A percentile compares a stretch with the other conserved stretches of the same genome.
These are phyloP conservation scores for Acridotheres tristis DNA, from an alignment of 2,797 vertebrate genomes.

Conservation along the genomic window DNA sequence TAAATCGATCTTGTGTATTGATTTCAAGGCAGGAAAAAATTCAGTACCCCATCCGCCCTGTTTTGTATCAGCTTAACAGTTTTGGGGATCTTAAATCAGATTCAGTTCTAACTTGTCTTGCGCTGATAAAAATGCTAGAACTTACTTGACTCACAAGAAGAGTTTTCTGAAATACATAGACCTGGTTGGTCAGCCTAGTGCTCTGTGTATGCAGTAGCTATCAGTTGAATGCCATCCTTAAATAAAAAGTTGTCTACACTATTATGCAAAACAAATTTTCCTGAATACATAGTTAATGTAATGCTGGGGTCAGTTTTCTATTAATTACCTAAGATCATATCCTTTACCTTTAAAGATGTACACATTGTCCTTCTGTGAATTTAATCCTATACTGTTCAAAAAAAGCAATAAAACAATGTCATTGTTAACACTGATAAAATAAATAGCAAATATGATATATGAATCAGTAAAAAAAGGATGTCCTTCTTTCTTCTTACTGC, in stretches of 20 bases:
- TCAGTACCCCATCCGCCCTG: accelerated
- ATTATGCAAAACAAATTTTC: background rate
- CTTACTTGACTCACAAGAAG: background rate
- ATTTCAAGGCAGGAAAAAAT: background rate
- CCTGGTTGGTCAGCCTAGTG: background rate
- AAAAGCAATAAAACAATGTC: background rate
- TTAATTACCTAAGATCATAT: background rate
- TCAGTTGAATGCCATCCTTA: background rate
- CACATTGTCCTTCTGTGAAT: background rate
- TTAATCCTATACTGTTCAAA: background rate
- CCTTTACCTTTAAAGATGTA: background rate
- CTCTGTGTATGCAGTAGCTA: background rate
- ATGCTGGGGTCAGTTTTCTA: background rate
- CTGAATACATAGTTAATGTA: background rate
- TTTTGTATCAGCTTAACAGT: background rate
- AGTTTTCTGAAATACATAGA: background rate
- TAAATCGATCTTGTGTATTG: background rate
- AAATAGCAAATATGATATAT: background rate
- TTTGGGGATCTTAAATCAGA: background rate
- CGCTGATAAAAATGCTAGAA: background rate
- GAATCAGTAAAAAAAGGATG: background rate
- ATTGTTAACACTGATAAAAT: background rate
- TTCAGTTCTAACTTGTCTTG: background rate
- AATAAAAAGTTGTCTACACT: background rate
- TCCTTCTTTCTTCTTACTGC: background rate